These are phyloP conservation scores for Castor canadensis DNA, from an alignment of 2,113 vertebrate genomes.

Conservation along the genomic window DNA sequence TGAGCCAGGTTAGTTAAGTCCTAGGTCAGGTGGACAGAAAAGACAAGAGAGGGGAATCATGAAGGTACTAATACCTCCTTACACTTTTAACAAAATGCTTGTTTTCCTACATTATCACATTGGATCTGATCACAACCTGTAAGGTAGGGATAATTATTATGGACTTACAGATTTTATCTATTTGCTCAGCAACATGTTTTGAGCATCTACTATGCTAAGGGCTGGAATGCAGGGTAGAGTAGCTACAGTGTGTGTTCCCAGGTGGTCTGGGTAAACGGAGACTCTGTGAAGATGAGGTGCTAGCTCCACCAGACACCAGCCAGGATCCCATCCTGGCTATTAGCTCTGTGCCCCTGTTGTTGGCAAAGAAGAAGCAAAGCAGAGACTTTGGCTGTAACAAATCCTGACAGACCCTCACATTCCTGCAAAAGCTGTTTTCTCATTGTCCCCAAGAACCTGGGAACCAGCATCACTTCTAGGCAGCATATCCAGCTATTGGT, in stretches of 20 bases:
- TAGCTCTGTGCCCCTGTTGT: neutral
- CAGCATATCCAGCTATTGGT: neutral
- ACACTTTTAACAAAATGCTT: constrained; percentile 25
- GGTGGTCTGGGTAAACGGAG: neutral
- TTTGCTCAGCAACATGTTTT: neutral
- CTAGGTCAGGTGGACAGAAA: neutral
- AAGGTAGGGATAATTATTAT: neutral
- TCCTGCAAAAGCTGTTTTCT: neutral
- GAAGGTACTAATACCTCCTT: neutral
- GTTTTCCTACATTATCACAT: neutral
- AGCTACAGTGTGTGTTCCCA: neutral
- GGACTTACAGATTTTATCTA: neutral
- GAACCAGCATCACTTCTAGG: neutral
- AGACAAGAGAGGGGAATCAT: neutral
- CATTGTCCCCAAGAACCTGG: neutral
- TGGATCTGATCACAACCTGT: neutral
- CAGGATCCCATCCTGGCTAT: neutral
- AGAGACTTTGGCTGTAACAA: neutral
- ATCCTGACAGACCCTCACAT: neutral
- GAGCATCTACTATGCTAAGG: neutral
- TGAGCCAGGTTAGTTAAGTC: neutral
- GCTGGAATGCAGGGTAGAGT: neutral
- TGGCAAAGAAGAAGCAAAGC: neutral
- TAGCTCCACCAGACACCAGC: neutral
- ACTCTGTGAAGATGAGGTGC: neutral